These are phyloP conservation scores for Tubulanus polymorphus DNA, from an alignment of 2,888 invertebrate species.

Conservation along the genomic window DNA sequence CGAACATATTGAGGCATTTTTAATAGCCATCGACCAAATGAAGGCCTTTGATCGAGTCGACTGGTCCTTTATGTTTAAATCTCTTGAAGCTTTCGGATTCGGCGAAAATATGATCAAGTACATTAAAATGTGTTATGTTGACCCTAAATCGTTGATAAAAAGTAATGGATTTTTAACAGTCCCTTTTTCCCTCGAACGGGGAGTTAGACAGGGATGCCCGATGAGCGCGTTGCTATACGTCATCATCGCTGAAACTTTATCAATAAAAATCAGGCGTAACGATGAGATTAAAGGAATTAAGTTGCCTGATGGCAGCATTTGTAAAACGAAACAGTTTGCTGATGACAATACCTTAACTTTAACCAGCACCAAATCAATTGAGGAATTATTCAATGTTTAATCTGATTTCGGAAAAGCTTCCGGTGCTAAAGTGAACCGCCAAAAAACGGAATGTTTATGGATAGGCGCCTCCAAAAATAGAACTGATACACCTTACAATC, in stretches of 20 bases:
- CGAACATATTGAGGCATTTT: constrained; percentile 17
- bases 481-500: too few relatives aligned
- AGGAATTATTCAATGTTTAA: neutral
- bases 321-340: constrained; percentile 11
- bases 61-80: constrained; percentile 21
- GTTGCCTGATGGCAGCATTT: constrained; percentile 5
- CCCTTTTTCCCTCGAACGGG: constrained; percentile 2
- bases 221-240: constrained; percentile 7
- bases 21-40: constrained; percentile 25
- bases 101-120: constrained; percentile 18
- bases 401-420: constrained; percentile 2
- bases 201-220: constrained; percentile 11
- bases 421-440: constrained; percentile 5
- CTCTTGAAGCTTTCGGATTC: constrained; percentile 22
- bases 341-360: constrained; percentile 9
- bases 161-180: constrained; percentile 6
- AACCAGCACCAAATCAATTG: neutral
- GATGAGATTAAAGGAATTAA: constrained; percentile 11
- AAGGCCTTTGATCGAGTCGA: constrained; percentile 27
- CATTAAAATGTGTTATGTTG: constrained; percentile 22
- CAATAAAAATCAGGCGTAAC: constrained; percentile 3
- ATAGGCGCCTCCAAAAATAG: too few relatives aligned
- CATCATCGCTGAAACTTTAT: constrained; percentile 6
- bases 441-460: too few relatives aligned
- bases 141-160: constrained; percentile 1